Percentiles rank a stretch among this genome's conserved stretches.
Evolutionary conservation across 2,888 invertebrate species (phyloP).

Genomic region (Chelonus formosanus): DNA sequence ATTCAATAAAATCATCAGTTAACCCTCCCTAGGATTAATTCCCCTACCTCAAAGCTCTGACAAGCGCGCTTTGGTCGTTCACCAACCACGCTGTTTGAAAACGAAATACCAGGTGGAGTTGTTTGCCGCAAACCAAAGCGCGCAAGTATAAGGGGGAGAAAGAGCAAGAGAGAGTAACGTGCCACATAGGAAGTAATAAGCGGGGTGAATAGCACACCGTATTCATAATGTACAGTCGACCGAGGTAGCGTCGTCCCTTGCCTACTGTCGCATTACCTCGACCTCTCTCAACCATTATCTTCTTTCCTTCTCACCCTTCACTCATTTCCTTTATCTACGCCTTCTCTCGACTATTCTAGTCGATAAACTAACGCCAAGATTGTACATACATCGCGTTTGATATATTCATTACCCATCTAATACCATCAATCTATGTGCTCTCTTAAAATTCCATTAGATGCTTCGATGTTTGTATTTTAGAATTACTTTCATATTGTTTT

Average conservation of each 20-base stretch:
- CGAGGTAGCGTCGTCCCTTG: conserved; percentile 31
- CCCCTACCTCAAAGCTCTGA: conserved; percentile 16
- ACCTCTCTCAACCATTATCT: conserved; percentile 12
- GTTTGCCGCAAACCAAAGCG: conserved; percentile 27
- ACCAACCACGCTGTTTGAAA: conserved; percentile 36
- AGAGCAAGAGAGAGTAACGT: conserved; percentile 31
- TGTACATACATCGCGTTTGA: too few species aligned
- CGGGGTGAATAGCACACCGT: conserved; percentile 52
- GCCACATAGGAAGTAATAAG: conserved; percentile 53
- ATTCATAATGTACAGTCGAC: conserved; percentile 56
- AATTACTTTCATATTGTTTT: too few species aligned
- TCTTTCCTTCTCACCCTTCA: conserved; percentile 8
- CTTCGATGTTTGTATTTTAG: too few species aligned
- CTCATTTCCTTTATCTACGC: conserved; percentile 5
- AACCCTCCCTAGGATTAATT: conserved; percentile 27
- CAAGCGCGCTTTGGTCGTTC: conserved; percentile 11
- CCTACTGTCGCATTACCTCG: conserved; percentile 39
- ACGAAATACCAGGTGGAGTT: conserved; percentile 36
- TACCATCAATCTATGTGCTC: too few species aligned
- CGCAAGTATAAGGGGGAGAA: conserved; percentile 5
- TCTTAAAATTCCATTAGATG: too few species aligned
- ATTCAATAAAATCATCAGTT: conserved; percentile 30
- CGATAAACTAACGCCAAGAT: too few species aligned
- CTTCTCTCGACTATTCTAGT: too few species aligned
- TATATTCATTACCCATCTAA: too few species aligned